Evolutionary conservation across 1,140 invertebrate species (phyloP), one percentile per base, ranked within the genome.

Genomic region (Tetramorium alpestre): DNA sequence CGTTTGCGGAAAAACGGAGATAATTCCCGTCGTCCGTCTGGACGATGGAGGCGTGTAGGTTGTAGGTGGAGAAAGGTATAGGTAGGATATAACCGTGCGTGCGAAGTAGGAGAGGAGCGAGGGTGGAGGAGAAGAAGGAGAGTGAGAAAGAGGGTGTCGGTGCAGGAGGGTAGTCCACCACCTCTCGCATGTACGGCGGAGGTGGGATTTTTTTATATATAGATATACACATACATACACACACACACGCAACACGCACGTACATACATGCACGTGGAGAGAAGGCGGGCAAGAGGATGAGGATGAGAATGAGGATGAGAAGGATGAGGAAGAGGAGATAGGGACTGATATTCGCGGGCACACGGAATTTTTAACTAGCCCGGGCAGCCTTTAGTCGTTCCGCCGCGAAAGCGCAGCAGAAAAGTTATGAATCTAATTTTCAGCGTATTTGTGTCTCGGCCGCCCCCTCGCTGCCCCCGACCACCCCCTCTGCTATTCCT

Each of bases 341-440:
- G 90, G 92, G 90, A 93, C 94, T 93, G 92, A 94, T 94, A 94
- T 94, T 94, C 93, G 92, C 87, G 91, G 87, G 94, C 91, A 93
- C 90, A 93, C 92, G 92, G 94, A 94, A 95, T 95, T 95, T 95
- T 95, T 94, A 94, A 94, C 94, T 93, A 94, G 92, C 93, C 87
- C 70, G 69, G 62, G 69, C 87, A 87, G 89, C 92, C 90, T 93
- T 92, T 90, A 90, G 88, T 89, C 90, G 88, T 90, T 89, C 81
- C 90, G 76, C 90, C 90, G 90, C 90, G 91, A 93, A 89, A 93
- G 93, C 91, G 92, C 92, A 92, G 90, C 93, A 92, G 93, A 94
- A 94, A 95, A 95, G 94, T 95, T 95, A 94, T 94, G 93, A 95
- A 95, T 95, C 94, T 94, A 95, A 95, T 95, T 95, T 95, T 93